Percentiles rank a stretch among this genome's conserved stretches.
These are phyloP conservation scores for Hylaeus volcanicus DNA, from an alignment of 1,140 invertebrate genomes.

Conservation along the genomic window DNA sequence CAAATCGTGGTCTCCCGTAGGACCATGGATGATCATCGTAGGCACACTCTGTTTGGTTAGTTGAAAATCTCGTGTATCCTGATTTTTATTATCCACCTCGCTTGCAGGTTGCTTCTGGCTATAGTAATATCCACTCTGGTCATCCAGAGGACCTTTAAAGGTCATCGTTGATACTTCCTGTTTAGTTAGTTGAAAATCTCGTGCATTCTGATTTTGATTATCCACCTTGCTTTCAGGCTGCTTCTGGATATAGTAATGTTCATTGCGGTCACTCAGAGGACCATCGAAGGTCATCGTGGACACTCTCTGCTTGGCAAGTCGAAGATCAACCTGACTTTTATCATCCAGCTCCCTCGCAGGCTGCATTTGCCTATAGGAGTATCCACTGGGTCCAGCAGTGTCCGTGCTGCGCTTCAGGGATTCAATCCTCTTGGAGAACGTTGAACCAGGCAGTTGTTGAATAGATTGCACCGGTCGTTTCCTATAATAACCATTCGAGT, in stretches of 20 bases:
- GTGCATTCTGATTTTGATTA: not conserved
- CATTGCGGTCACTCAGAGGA: conserved; percentile 31
- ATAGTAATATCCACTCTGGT: not conserved
- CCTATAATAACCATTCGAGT: not conserved
- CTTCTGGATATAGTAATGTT: not conserved
- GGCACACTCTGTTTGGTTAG: not conserved
- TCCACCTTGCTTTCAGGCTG: not conserved
- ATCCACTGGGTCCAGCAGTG: not conserved
- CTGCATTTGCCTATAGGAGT: not conserved
- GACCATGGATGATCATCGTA: conserved; percentile 21
- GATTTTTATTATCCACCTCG: not conserved
- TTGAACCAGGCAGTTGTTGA: not conserved
- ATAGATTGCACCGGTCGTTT: not conserved
- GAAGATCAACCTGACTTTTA: not conserved
- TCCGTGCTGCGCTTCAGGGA: conserved; percentile 1
- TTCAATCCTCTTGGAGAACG: not conserved
- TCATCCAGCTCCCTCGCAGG: not conserved
- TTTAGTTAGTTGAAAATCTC: not conserved
- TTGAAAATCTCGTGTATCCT: not conserved
- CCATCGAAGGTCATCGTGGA: conserved; percentile 12
- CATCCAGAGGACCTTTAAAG: conserved; percentile 42
- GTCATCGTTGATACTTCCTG: not conserved
- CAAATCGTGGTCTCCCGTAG: conserved; percentile 47
- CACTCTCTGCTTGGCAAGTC: not conserved
- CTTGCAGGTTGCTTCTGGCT: not conserved